Conservation (phyloP, 2,113 vertebrate species). For the Capreolus pygargus region DNA sequence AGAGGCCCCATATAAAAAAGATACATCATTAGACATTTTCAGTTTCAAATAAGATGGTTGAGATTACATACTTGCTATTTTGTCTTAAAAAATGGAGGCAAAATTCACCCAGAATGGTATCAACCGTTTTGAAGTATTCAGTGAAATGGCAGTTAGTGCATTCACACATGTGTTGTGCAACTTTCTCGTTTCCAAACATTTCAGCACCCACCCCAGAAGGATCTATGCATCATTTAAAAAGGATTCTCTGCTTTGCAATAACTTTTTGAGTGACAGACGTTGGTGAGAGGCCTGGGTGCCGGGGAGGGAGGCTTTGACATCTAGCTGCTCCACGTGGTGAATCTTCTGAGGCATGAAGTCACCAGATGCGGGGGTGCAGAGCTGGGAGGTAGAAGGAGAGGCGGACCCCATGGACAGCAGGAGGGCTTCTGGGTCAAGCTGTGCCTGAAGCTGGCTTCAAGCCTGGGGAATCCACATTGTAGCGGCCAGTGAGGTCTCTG, state of each 20-base stretch:
- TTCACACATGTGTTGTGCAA: accelerated
- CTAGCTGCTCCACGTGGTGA: not conserved
- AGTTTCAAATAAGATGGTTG: not conserved
- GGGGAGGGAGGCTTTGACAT: not conserved
- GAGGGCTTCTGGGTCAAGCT: not conserved
- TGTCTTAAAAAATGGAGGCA: not conserved
- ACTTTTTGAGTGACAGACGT: not conserved
- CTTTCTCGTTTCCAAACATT: not conserved
- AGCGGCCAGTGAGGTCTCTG: not conserved
- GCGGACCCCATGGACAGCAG: not conserved
- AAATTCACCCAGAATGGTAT: too few species aligned
- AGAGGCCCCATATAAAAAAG: too few species aligned
- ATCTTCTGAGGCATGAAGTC: not conserved
- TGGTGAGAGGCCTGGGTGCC: not conserved
- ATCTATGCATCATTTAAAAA: not conserved
- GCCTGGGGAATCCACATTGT: not conserved
- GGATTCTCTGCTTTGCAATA: not conserved
- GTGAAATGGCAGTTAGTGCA: accelerated
- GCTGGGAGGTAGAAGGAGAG: not conserved
- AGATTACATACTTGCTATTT: accelerated
- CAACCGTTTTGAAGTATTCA: too few species aligned
- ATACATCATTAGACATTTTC: not conserved
- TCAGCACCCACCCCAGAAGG: not conserved
- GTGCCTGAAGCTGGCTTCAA: not conserved
- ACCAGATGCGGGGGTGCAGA: not conserved